A percentile compares a stretch with the other conserved stretches of the same genome.
Conservation (phyloP, 2,888 invertebrate species). For the Ennomos erosarius region DNA sequence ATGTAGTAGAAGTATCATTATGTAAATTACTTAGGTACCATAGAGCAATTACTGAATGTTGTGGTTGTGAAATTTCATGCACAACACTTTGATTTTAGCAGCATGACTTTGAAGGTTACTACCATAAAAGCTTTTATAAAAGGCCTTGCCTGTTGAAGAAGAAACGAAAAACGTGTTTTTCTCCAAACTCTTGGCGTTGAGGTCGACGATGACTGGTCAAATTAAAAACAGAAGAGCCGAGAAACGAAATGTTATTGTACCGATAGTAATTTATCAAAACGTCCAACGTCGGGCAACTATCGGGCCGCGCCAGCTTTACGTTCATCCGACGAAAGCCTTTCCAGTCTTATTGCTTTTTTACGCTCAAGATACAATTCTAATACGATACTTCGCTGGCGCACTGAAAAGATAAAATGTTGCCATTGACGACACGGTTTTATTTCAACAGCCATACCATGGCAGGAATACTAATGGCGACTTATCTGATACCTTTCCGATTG, state of each 20-base stretch:
- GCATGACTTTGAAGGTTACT: constrained; percentile 18
- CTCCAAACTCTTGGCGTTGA: constrained; percentile 49
- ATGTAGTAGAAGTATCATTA: constrained; percentile 2
- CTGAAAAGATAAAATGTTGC: constrained; percentile 57
- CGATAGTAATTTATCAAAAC: constrained; percentile 79
- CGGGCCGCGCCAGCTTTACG: constrained; percentile 49
- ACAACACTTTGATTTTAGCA: constrained; percentile 2
- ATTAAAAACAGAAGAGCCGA: constrained; percentile 66
- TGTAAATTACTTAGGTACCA: not conserved
- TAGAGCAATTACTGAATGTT: not conserved
- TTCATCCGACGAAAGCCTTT: constrained; percentile 60
- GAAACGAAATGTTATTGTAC: constrained; percentile 71
- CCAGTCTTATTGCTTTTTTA: constrained; percentile 64
- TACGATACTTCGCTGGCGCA: constrained; percentile 52
- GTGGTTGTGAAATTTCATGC: constrained; percentile 5
- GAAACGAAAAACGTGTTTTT: constrained; percentile 64
- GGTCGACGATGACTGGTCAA: constrained; percentile 69
- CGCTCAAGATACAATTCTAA: constrained; percentile 63
- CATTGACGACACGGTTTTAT: constrained; percentile 58
- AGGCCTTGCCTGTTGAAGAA: constrained; percentile 51
- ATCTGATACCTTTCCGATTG: constrained; percentile 46
- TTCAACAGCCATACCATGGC: constrained; percentile 46
- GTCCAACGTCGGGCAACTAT: constrained; percentile 58
- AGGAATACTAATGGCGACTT: constrained; percentile 61
- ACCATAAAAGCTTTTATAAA: constrained; percentile 49